Base-by-base conservation (phyloP, 2,797 vertebrate species). In the Lophius americanus region DNA sequence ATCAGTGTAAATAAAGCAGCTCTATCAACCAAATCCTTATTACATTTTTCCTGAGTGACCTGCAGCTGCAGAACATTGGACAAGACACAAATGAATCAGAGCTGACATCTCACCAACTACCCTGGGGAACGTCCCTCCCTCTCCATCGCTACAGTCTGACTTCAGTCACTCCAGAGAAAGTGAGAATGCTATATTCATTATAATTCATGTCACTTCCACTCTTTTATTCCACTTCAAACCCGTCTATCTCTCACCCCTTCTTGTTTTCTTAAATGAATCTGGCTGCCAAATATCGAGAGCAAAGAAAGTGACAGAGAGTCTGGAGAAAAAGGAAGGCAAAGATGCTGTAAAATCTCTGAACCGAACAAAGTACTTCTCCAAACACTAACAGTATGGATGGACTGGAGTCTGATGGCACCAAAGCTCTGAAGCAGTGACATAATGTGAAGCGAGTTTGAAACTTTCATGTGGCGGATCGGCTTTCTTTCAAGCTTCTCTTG, bases 81-180 rank as follows among this genome's bases (percentile, higher is more conserved):
- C 73, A 79, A 7, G 14, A 79, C 73, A 79, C 83, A 85, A 77
- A 81, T 59, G 66, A 69, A 82, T 82, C 85, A 78, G 74, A 77
- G 71, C 64, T 48, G 78, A 82, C 81, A 64, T 68, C 69, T 78
- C 65, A 39, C 56, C 54, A 55, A 44, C 76, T 58, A 51, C 70
- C 72, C 79, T 6, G 42, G 70, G 77, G 78, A 69, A 51, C 47
- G 43, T 66, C n/a, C n/a, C n/a, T 38, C 36, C 7, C 42, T n/a
- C 9, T 4, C 51, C n/a, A 51, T 46, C 9, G 71, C 72, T 72
- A 82, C 74, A 65, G 70, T 70, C 68, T 65, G 76, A 76, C 75
- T 79, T 70, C 70, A 77, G 70, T 78, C 81, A 63, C 77, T 76
- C 70, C 71, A 76, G 68, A 73, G 58, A 57, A 64, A 37, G 68